Evolutionary conservation across 2,888 invertebrate genomes (phyloP), one percentile per base, ranked within the genome.

Genomic region (Antheraea assamensis): DNA sequence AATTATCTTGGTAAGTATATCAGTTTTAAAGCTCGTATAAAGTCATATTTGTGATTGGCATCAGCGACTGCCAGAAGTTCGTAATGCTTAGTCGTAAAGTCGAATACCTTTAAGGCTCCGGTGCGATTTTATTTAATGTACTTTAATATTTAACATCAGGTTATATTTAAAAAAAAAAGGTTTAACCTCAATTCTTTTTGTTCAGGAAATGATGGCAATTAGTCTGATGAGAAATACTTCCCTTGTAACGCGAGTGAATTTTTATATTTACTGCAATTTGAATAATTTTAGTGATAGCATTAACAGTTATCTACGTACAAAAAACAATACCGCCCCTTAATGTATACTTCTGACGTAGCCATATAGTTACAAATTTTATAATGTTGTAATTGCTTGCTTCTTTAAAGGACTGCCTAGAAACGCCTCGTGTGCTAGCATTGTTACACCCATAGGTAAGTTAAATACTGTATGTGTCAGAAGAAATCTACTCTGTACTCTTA

Each of bases 51-150:
- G 61, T 64, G 30, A 30, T 64, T 30, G 61, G 30, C 61, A 64
- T 64, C 27, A 30, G 19, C 13, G 27, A 17, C 27, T 30, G 30
- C 30, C 61, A 68, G 24, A 35, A 35, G 68, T 78, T 77, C 79
- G 78, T 83, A 79, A 78, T 74, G 76, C 76, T 70, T 72, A 74
- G 78, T 83, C 85, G 79, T 87, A 86, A 87, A 85, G 75, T 76
- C 73, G 10, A 55, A 58, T 73, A 58, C 58, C 31, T 55, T 73
- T 73, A 73, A 73, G 73, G 73, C 42, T 68, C 31, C 21, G n/a
- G 3, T 35, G 1, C n/a, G 30, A 17, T 27, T 27, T 64, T 30
- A 5, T 68, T 68, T 10, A 35, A 68, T 21, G 8, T 5, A 10
- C 21, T 31, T 35, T 35, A 35, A 35, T 31, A 35, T 68, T 68